Base-by-base conservation (phyloP, 2,797 vertebrate genomes). In the Coregonus sp. region DNA sequence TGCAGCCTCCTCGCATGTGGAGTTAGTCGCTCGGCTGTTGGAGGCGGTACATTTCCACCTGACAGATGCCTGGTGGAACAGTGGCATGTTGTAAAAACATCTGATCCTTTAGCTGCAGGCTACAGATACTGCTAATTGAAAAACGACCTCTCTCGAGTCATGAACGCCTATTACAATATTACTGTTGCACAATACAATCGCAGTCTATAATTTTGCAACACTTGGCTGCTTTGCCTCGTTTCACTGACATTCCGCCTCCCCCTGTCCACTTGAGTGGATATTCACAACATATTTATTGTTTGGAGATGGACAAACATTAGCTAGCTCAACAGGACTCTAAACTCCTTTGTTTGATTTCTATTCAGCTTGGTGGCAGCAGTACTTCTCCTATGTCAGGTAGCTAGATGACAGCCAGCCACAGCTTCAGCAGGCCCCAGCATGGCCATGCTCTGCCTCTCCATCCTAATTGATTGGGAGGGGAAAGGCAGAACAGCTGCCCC, bases 1-100 rank as follows among this genome's bases (percentile, higher is more conserved):
- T 47, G 40, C 40, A 47, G 40, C 9, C 9, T 12, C 9, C 9
- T 3, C 40, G 9, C 40, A 47, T 47, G 40, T 47, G 9, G 40
- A 47, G 40, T 47, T 47, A 11, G 40, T 47, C 40, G 9, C 9
- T 12, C 40, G 40, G 85, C 84, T 89, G 86, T 85, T 78, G 69
- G 69, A 71, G 79, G 82, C 59, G 81, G 50, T 81, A 81, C 72
- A 82, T 81, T 79, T 79, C 78, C 63, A 81, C 74, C 74, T 87
- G 91, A 87, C 91, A 92, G 90, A 85, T 84, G 87, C 79, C 61
- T 81, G 75, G 66, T 87, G 88, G 86, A 85, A 82, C 77, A 52
- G 70, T 0, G 0, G 72, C 76, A 78, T 75, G 80, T 78, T 78
- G 79, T 85, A 85, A 88, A 92, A 92, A 84, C 86, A 81, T 81